Base-by-base conservation (phyloP, 2,113 vertebrate species). In the Neodontobutis hainanensis region DNA sequence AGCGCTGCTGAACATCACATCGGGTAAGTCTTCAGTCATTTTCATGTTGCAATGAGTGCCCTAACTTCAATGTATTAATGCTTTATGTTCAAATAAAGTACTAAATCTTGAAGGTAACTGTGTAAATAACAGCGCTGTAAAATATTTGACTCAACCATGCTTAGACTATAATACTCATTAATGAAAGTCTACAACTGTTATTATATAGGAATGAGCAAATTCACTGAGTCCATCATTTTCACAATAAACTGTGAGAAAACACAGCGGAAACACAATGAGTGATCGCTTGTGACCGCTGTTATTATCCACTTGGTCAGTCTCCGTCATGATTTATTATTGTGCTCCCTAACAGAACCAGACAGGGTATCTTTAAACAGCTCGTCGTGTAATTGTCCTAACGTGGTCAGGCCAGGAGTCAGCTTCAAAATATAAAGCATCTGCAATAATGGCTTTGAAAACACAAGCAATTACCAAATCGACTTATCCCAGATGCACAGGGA, bases 381-480 rank as follows among this genome's bases (percentile, higher is more conserved):
- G 65, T 69, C 71, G 59, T 43, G 63, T 77, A 78, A 81, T 77
- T 72, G 72, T 75, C 72, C 50, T 60, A 67, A 71, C 75, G 40
- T 58, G 60, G 11, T 0, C 8, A 68, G 57, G 60, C 51, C 75
- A 51, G 59, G 55, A 81, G 70, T 73, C 66, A n/a, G 63, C 81
- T 50, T 78, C 45, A 58, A 16, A 74, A 62, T 71, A 77, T 70
- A 80, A 82, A 75, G 68, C 80, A 67, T 63, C 62, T 48, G 53
- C 43, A 83, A 76, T 76, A 11, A 81, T 44, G 35, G 61, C 77
- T 84, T 65, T 77, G 65, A 82, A 81, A 83, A 80, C 70, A 81
- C 55, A 65, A 35, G 15, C 5, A 72, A 70, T 70, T 81, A 75
- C 32, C 62, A 69, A 76, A 73, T 57, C 3, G 2, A 80, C 73